Evolutionary conservation across 2,113 vertebrate genomes (phyloP).

Genomic region (Centropus unirufus): DNA sequence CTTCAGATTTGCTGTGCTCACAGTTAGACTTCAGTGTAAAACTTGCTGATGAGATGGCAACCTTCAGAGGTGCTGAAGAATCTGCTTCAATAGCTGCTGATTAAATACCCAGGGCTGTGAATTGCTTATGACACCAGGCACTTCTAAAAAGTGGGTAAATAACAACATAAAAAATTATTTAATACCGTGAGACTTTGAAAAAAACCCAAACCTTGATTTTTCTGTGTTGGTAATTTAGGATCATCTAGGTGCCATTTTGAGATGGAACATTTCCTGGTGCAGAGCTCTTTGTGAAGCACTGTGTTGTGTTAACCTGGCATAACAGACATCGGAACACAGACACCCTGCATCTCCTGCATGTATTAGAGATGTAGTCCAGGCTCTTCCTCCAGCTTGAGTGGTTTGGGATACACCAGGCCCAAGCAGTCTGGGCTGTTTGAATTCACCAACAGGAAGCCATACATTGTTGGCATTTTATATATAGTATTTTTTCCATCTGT

Average conservation of each 20-base stretch:
- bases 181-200: neutral
- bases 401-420: neutral
- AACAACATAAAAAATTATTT: neutral
- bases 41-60: neutral
- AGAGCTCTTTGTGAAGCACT: neutral
- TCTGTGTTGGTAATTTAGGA: neutral
- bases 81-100: neutral
- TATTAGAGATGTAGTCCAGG: neutral
- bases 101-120: neutral
- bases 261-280: neutral
- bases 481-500: neutral
- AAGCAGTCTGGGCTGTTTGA: neutral
- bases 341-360: neutral
- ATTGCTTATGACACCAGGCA: neutral
- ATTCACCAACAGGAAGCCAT: neutral
- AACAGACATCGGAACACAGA: neutral
- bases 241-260: neutral
- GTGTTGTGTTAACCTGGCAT: neutral
- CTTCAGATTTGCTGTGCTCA: neutral
- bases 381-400: neutral
- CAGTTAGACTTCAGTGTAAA: neutral
- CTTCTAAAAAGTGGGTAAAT: neutral
- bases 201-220: neutral
- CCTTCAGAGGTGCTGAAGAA: neutral
- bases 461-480: neutral